Evolutionary conservation across 2,113 vertebrate genomes (phyloP).

Genomic region (Nothoprocta pentlandii): DNA sequence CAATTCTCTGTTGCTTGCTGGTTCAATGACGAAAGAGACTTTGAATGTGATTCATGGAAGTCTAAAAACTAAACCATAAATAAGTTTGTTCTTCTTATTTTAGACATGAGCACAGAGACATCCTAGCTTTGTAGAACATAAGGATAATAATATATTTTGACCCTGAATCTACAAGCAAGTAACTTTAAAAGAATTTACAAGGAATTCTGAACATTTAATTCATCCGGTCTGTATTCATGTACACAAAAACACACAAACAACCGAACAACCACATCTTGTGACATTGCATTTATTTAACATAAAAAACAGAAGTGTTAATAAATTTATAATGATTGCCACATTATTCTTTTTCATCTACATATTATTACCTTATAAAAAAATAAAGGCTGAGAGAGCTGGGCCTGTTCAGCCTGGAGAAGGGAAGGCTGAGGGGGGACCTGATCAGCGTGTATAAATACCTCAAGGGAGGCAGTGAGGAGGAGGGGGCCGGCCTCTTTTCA

Average conservation of each 20-base stretch:
- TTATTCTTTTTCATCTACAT: neutral
- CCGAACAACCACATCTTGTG: neutral
- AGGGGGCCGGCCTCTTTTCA: no score
- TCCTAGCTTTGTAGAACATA: neutral
- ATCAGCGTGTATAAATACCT: no score
- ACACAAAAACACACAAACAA: neutral
- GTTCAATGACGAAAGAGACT: neutral
- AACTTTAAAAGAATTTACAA: neutral
- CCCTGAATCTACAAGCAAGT: neutral
- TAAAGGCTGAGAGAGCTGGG: neutral
- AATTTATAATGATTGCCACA: neutral
- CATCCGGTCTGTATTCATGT: accelerated
- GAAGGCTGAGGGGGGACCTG: no score
- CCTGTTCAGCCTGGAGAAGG: no score
- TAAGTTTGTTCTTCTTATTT: neutral
- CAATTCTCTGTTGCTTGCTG: neutral
- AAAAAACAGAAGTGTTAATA: neutral
- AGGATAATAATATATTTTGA: neutral
- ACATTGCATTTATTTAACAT: neutral
- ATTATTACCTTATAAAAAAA: neutral
- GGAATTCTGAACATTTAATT: neutral
- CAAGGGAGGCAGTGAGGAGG: no score
- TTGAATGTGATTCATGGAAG: neutral
- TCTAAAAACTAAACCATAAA: neutral
- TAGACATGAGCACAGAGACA: neutral